Conservation (phyloP, 2,888 invertebrate genomes). For the Alloscopus bannaensis region DNA sequence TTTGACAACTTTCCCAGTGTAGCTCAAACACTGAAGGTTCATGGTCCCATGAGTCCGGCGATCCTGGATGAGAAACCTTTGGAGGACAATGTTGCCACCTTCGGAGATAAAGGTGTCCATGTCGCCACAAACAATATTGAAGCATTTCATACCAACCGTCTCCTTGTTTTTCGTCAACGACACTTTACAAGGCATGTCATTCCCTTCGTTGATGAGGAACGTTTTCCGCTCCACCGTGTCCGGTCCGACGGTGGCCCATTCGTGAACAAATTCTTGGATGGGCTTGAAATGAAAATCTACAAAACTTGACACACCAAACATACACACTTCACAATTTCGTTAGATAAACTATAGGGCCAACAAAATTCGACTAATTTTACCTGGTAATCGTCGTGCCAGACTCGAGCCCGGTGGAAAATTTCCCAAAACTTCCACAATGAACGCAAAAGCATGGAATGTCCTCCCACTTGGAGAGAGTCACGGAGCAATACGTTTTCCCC, state of each 20-base stretch:
- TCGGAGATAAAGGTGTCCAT: constrained; percentile 66
- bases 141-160: constrained; percentile 34
- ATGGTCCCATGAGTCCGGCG: constrained; percentile 63
- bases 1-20: constrained; percentile 63
- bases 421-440: constrained; percentile 66
- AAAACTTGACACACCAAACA: constrained; percentile 61
- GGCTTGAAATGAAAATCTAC: constrained; percentile 59
- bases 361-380: constrained; percentile 15
- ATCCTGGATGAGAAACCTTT: constrained; percentile 63
- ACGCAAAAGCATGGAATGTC: constrained; percentile 64
- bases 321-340: neutral
- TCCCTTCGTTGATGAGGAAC: constrained; percentile 59
- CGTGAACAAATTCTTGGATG: constrained; percentile 69
- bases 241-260: constrained; percentile 64
- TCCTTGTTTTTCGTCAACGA: constrained; percentile 50
- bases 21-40: constrained; percentile 61
- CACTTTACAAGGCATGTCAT: constrained; percentile 55
- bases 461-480: constrained; percentile 57
- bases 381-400: constrained; percentile 59
- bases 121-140: constrained; percentile 50
- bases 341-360: neutral
- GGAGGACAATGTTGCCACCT: constrained; percentile 62
- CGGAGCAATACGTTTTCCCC: constrained; percentile 67
- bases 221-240: constrained; percentile 68
- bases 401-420: constrained; percentile 64